Percentiles rank a stretch among this genome's conserved stretches.
phyloP scores from a whole-genome alignment of 2,797 vertebrate species.

The Rhincodon typus region DNA sequence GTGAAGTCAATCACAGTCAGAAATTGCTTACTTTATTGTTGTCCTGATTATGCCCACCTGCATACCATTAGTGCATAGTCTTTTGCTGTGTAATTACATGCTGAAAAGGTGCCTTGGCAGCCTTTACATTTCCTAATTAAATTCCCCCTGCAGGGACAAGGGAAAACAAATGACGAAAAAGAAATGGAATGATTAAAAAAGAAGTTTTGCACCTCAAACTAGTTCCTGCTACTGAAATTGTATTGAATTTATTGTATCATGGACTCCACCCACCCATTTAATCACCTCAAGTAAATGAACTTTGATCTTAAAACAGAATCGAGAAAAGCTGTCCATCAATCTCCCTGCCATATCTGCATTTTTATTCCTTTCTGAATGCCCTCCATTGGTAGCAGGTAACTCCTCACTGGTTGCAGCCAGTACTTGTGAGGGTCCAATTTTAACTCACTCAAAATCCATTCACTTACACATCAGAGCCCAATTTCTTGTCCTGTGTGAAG shows the following conservation, averaged over 20 bases:
- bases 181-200: background rate
- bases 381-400: background rate
- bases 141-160: background rate
- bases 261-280: background rate
- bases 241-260: background rate
- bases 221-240: background rate
- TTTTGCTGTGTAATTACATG: conserved; percentile 11
- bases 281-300: conserved; percentile 5
- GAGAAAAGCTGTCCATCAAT: background rate
- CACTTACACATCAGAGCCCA: background rate
- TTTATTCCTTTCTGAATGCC: background rate
- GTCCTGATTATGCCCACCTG: conserved; percentile 49
- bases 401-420: background rate
- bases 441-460: background rate
- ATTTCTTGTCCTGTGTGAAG: background rate
- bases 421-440: background rate
- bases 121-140: conserved; percentile 20
- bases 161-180: background rate
- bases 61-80: conserved; percentile 44
- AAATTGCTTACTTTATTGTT: background rate
- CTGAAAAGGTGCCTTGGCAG: conserved; percentile 23
- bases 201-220: background rate
- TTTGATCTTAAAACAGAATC: background rate
- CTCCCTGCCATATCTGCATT: background rate
- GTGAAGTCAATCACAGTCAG: background rate